These are phyloP conservation scores for Mizuhopecten yessoensis DNA, from an alignment of 1,140 invertebrate species.

Conservation along the genomic window DNA sequence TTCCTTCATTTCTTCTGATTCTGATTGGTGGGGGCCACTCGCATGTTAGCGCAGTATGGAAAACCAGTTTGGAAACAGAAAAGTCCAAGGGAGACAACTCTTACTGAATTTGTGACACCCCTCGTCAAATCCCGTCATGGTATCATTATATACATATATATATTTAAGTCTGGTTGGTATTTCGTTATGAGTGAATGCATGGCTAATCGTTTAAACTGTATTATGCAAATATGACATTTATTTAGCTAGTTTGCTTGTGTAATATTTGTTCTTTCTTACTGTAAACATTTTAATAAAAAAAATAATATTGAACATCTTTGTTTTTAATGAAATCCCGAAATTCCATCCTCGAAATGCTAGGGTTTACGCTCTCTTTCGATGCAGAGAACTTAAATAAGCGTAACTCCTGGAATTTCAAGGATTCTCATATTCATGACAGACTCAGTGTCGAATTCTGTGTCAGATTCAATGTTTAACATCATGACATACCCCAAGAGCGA, in stretches of 20 bases:
- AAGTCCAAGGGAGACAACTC: not conserved
- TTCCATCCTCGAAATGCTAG: too few species aligned
- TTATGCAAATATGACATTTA: conserved; percentile 26
- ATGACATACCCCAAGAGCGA: too few species aligned
- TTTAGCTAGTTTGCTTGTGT: conserved; percentile 38
- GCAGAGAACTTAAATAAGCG: too few species aligned
- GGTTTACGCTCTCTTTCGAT: too few species aligned
- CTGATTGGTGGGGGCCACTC: not conserved
- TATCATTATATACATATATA: not conserved
- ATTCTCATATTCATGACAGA: too few species aligned
- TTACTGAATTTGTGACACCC: not conserved
- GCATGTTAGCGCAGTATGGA: not conserved
- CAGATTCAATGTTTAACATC: too few species aligned
- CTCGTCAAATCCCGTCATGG: not conserved
- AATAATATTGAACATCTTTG: not conserved
- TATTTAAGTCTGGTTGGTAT: conserved; percentile 34
- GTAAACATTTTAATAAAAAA: not conserved
- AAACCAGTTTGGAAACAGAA: not conserved
- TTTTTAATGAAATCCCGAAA: too few species aligned
- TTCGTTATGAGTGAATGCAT: conserved; percentile 38
- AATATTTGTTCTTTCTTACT: conserved; percentile 25
- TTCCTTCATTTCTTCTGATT: not conserved
- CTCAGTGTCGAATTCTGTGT: too few species aligned
- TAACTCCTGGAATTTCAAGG: too few species aligned
- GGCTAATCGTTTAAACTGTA: conserved; percentile 16